These are phyloP conservation scores for Sinosuthora webbiana DNA, from an alignment of 2,113 vertebrate species.

Conservation along the genomic window DNA sequence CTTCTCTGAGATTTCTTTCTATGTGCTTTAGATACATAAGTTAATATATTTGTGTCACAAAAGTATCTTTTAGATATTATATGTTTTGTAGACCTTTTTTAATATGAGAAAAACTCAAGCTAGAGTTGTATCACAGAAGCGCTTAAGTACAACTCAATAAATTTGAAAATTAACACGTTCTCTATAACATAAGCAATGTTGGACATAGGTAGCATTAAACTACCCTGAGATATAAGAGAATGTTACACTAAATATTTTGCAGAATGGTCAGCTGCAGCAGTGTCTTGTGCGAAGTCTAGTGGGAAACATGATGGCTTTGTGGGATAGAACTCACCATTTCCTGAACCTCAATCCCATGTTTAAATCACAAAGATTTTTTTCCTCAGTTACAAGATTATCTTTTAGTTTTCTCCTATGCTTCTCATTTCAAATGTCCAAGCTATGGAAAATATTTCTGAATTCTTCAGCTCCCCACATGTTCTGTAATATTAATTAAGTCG, in stretches of 20 bases:
- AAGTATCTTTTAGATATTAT: background rate
- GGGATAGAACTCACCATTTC: background rate
- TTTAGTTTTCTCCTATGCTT: background rate
- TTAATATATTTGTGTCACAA: background rate
- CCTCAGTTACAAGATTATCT: background rate
- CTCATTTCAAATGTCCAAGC: background rate
- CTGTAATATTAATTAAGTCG: constrained; percentile 40
- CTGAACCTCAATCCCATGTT: background rate
- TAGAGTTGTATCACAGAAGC: background rate
- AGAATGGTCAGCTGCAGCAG: background rate
- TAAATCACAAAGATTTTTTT: constrained; percentile 6
- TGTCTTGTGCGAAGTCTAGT: background rate
- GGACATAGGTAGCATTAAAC: background rate
- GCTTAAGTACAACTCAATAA: background rate
- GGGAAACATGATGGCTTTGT: background rate
- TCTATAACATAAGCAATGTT: background rate
- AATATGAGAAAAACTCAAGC: background rate
- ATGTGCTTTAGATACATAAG: background rate
- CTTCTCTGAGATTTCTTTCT: background rate
- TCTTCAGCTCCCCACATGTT: background rate
- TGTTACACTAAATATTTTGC: background rate
- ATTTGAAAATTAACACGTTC: background rate
- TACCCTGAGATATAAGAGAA: background rate
- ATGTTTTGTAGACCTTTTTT: background rate
- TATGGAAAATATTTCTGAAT: constrained; percentile 38